Evolutionary conservation across 2,888 invertebrate genomes (phyloP).

Genomic region (Hydrotaea cyrtoneurina): DNA sequence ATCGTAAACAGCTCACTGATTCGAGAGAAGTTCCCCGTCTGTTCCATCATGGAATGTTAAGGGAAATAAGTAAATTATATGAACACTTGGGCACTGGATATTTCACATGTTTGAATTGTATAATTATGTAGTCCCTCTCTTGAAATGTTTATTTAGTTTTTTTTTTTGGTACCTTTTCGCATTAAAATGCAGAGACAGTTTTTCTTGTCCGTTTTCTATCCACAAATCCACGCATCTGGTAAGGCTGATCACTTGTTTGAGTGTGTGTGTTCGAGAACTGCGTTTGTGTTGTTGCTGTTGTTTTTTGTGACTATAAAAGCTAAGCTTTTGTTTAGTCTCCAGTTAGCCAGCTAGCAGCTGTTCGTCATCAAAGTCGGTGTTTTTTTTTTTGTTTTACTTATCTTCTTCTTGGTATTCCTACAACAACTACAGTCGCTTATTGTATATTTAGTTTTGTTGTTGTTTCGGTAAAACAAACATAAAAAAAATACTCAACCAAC

Average conservation of each 20-base stretch:
- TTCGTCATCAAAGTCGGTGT: constrained; percentile 58
- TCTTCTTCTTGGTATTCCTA: constrained; percentile 13
- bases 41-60: too few species aligned
- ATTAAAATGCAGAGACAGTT: too few species aligned
- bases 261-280: background rate
- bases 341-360: constrained; percentile 57
- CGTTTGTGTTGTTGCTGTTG: constrained; percentile 16
- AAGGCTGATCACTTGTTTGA: background rate
- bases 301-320: constrained; percentile 54
- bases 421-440: background rate
- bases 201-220: too few species aligned
- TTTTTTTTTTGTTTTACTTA: background rate
- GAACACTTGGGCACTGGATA: too few species aligned
- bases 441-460: constrained; percentile 29
- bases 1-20: too few species aligned
- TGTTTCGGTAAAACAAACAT: constrained; percentile 34
- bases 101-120: too few species aligned
- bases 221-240: too few species aligned
- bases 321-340: constrained; percentile 63
- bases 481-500: background rate
- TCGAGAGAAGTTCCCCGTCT: too few species aligned
- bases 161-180: too few species aligned
- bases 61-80: too few species aligned
- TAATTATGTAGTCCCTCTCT: too few species aligned
- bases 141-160: too few species aligned